Conservation (phyloP, 2,888 invertebrate species). For the Aporophyla nigra region DNA sequence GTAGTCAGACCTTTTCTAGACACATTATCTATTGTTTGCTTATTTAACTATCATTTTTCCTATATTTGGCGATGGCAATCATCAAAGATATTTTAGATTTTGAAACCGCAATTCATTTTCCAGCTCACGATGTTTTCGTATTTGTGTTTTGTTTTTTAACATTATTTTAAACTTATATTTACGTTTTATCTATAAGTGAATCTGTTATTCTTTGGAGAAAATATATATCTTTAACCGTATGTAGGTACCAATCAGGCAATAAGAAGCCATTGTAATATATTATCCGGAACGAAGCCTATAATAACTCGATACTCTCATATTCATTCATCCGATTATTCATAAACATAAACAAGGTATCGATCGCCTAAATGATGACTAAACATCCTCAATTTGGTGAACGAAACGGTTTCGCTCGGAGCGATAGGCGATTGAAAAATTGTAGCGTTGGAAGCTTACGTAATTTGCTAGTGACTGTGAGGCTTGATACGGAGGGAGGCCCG, state of each 20-base stretch:
- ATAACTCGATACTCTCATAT: conserved; percentile 7
- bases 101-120: not conserved
- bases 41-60: not conserved
- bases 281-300: not conserved
- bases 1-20: too few species aligned
- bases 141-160: too few species aligned
- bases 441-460: conserved; percentile 82
- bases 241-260: conserved; percentile 15
- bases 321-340: conserved; percentile 36
- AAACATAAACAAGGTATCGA: conserved; percentile 53
- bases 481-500: conserved; percentile 69
- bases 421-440: conserved; percentile 88
- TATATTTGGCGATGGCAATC: not conserved
- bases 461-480: conserved; percentile 78
- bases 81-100: not conserved
- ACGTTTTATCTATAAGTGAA: too few species aligned
- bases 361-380: conserved; percentile 81
- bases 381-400: conserved; percentile 79
- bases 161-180: too few species aligned
- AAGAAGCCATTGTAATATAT: not conserved
- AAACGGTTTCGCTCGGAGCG: conserved; percentile 80
- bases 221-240: too few species aligned
- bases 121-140: not conserved
- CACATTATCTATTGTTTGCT: not conserved
- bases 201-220: too few species aligned